Conservation (phyloP, 2,797 vertebrate genomes). For the Odontamblyopus lacepedii region DNA sequence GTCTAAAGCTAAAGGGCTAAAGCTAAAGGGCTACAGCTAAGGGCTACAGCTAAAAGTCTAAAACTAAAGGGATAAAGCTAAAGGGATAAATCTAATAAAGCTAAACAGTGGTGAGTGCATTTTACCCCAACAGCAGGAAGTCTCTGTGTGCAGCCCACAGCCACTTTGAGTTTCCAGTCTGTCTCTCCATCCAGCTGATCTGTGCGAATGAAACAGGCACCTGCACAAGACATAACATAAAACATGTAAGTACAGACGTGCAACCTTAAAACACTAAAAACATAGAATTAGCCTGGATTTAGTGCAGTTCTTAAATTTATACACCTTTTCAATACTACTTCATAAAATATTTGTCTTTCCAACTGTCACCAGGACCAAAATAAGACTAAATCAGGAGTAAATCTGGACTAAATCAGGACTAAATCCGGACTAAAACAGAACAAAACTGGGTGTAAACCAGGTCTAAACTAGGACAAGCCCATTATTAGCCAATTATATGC, state of each 20-base stretch:
- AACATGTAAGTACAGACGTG: neutral
- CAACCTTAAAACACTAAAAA: neutral
- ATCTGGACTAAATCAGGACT: neutral
- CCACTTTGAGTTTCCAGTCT: constrained; percentile 96
- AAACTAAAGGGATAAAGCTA: too few relatives aligned
- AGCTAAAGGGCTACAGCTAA: too few relatives aligned
- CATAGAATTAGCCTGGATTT: neutral
- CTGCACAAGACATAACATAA: constrained; percentile 63
- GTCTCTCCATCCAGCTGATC: constrained; percentile 98
- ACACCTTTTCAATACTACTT: too few relatives aligned
- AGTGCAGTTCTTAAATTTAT: neutral
- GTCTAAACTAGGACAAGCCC: too few relatives aligned
- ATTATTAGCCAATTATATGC: too few relatives aligned
- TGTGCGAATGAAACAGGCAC: constrained; percentile 93
- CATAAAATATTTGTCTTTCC: neutral
- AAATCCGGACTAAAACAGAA: neutral
- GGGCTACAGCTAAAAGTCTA: too few relatives aligned
- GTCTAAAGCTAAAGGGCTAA: too few relatives aligned
- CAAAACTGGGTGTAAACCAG: too few relatives aligned
- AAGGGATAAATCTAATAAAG: too few relatives aligned
- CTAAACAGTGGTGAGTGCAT: neutral
- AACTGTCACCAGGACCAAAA: neutral
- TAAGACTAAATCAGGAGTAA: neutral
- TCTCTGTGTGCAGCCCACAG: constrained; percentile 92
- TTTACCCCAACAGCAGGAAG: constrained; percentile 89